These are phyloP conservation scores for Dascyllus trimaculatus DNA, from an alignment of 2,113 vertebrate genomes.

Conservation along the genomic window DNA sequence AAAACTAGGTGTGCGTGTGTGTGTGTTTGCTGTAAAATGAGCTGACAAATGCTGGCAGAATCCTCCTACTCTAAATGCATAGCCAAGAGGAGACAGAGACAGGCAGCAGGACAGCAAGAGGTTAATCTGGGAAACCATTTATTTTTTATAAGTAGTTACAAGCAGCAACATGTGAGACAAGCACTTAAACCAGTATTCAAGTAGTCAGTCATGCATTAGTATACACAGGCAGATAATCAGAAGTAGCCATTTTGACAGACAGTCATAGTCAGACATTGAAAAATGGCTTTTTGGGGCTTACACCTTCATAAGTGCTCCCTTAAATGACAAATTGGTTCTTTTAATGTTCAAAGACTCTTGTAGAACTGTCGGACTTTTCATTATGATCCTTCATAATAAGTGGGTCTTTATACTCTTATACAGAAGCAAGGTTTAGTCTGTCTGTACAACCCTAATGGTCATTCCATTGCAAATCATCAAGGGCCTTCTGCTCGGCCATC, in stretches of 20 bases:
- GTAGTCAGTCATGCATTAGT: conserved; percentile 1
- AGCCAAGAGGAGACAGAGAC: not conserved
- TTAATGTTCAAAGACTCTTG: not conserved
- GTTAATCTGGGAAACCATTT: conserved; percentile 1
- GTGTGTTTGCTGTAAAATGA: conserved; percentile 20
- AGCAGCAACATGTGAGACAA: not conserved
- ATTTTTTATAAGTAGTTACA: conserved; percentile 24
- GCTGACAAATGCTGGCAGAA: conserved; percentile 12
- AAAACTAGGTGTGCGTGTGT: not conserved
- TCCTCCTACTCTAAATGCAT: conserved; percentile 16
- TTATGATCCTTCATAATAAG: not conserved
- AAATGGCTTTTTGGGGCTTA: no score
- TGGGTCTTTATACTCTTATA: no score
- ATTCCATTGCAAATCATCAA: no score
- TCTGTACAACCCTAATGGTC: not conserved
- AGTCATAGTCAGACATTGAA: no score
- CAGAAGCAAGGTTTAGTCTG: not conserved
- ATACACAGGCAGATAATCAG: conserved; percentile 7
- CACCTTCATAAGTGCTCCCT: no score
- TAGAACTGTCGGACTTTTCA: not conserved
- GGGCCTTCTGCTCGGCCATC: no score
- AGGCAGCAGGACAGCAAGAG: not conserved
- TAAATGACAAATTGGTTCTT: not conserved
- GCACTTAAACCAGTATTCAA: not conserved
- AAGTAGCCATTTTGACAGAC: conserved; percentile 11